Conservation (phyloP, 2,888 invertebrate genomes). For the Tromatobia lineatoria region DNA sequence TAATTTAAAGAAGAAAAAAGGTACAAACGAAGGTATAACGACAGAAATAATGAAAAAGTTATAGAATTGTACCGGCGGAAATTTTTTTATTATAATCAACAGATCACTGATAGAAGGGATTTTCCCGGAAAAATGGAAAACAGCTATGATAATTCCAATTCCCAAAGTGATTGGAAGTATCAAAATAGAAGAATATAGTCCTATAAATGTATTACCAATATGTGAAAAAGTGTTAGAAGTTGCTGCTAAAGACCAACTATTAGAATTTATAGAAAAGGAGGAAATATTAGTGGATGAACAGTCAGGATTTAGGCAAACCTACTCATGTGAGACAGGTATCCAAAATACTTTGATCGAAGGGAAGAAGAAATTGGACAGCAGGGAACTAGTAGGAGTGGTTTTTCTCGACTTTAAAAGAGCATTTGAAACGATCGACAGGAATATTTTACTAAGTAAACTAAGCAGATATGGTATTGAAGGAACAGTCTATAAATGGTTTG, state of each 20-base stretch:
- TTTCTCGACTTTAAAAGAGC: constrained; percentile 35
- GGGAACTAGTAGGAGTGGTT: constrained; percentile 9
- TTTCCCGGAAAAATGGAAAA: constrained; percentile 39
- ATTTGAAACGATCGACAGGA: constrained; percentile 23
- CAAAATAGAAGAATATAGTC: constrained; percentile 23
- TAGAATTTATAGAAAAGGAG: constrained; percentile 4
- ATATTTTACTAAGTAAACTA: constrained; percentile 4
- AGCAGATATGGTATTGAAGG: constrained; percentile 13
- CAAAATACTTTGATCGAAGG: constrained; percentile 39
- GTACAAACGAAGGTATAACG: constrained; percentile 21
- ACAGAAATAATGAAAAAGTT: constrained; percentile 30
- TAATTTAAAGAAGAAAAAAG: constrained; percentile 26
- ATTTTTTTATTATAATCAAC: constrained; percentile 39
- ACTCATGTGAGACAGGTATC: constrained; percentile 31
- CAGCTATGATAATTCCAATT: constrained; percentile 34
- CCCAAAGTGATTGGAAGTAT: constrained; percentile 28
- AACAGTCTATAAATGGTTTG: not conserved
- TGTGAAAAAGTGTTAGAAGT: constrained; percentile 33
- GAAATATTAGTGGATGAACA: constrained; percentile 21
- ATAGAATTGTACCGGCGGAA: constrained; percentile 5
- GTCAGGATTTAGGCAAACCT: constrained; percentile 22
- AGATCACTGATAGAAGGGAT: constrained; percentile 19
- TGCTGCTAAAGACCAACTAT: constrained; percentile 17
- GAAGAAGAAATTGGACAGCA: constrained; percentile 23
- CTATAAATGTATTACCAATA: no score